These are phyloP conservation scores for Glomeris marginata DNA, from an alignment of 2,888 invertebrate species.

Conservation along the genomic window DNA sequence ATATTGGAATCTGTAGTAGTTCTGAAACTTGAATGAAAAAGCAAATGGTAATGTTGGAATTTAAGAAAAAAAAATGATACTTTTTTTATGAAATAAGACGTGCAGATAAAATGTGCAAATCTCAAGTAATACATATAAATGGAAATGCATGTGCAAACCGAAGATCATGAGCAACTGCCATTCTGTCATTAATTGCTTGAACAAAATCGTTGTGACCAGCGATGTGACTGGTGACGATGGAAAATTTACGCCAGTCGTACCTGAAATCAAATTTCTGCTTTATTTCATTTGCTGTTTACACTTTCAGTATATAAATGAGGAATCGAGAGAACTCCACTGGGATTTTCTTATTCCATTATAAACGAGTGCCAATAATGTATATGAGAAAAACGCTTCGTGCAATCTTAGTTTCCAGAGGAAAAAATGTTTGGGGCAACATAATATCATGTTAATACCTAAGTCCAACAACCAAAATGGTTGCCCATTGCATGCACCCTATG, in stretches of 20 bases:
- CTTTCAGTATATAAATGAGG: not conserved
- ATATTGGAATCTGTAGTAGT: not conserved
- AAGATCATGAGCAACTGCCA: constrained; percentile 33
- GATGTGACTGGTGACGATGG: constrained; percentile 72
- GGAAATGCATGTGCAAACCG: constrained; percentile 25
- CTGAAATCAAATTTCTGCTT: constrained; percentile 5
- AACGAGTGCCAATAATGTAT: not conserved
- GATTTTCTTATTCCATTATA: not conserved
- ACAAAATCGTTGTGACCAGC: constrained; percentile 93
- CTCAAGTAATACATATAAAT: not conserved
- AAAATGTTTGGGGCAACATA: too few relatives aligned
- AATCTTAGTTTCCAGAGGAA: not conserved
- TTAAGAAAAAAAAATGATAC: not conserved
- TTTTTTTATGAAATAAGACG: not conserved
- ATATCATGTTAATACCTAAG: too few relatives aligned
- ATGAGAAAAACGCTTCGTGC: not conserved
- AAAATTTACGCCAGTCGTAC: constrained; percentile 93
- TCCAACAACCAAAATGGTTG: too few relatives aligned
- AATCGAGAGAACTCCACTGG: not conserved
- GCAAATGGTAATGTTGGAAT: not conserved
- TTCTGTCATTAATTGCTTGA: constrained; percentile 76
- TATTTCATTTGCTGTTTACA: not conserved
- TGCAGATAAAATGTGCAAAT: not conserved
- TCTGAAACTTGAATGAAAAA: not conserved
- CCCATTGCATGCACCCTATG: too few relatives aligned